Base-by-base conservation (phyloP, 2,888 invertebrate genomes). In the Himalopsyche japonica region DNA sequence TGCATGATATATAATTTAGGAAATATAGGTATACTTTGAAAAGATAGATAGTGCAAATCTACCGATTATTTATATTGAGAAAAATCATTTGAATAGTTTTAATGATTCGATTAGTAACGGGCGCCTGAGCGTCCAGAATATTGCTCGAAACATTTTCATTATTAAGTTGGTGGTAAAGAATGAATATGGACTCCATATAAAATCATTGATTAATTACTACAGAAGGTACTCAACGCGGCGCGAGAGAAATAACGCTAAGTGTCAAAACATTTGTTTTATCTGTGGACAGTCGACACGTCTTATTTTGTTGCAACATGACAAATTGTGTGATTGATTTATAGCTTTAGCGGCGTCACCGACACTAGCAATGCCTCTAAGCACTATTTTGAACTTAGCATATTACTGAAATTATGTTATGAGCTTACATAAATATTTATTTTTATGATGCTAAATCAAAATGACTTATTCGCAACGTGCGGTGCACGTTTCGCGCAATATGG, bases 401-500 rank as follows among this genome's bases (percentile, higher is more conserved):
- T 70, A 27, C 27, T 27, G 27, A 70, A 70, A 70, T 70, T 70
- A 70, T 27, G 70, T 30, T 8, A 15, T 15, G 70, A 15, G 70
- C 70, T 70, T 70, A 27, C 70, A 70, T 70, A 70, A 70, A 70
- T 70, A 70, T 70, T 70, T 70, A 43, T 43, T 57, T 70, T 70
- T 70, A 70, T 70, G 15, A 27, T 27, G 70, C 12, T 70, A 70
- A 70, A 70, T 70, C 70, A 70, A 70, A 70, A 70, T 70, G 70
- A 70, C 70, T 70, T 70, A 70, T 70, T 70, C 30, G 70, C 27
- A 70, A 70, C 70, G 70, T 70, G 70, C 27, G 24, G 70, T 70
- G 70, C 70, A 70, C 27, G 48, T 49, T 79, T 79, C 79, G 49
- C 79, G 79, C 49, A 27, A 79, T 79, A 79, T 70, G 47, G 47